Conservation (phyloP, 2,113 vertebrate genomes). For the Oryzias javanicus region DNA sequence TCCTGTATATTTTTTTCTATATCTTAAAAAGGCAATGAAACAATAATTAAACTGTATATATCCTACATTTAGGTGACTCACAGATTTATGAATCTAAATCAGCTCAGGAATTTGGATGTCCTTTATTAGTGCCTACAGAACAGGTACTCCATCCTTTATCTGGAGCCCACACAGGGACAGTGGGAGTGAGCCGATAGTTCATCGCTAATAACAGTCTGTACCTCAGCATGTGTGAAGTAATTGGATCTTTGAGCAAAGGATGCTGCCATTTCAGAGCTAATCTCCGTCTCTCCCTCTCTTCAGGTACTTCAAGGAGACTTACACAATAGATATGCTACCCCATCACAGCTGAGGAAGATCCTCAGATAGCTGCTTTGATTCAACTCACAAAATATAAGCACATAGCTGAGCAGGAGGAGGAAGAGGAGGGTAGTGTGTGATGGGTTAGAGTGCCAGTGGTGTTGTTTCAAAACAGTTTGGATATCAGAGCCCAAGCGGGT, state of each 20-base stretch:
- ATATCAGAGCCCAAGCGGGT: constrained; percentile 74
- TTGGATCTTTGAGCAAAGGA: neutral
- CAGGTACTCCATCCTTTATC: constrained; percentile 9
- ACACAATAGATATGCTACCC: neutral
- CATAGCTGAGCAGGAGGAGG: constrained; percentile 10
- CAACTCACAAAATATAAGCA: neutral
- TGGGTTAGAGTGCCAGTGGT: constrained; percentile 10
- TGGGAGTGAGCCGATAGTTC: neutral
- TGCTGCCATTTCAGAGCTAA: constrained; percentile 15
- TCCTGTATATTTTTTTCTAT: no score
- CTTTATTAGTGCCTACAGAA: constrained; percentile 15
- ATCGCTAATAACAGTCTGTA: neutral
- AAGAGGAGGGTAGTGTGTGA: constrained; percentile 10
- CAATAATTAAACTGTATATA: no score
- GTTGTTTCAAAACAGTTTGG: constrained; percentile 67
- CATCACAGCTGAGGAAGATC: neutral
- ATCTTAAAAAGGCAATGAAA: no score
- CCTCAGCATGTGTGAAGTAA: neutral
- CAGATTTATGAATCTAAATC: no score
- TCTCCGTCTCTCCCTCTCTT: constrained; percentile 1
- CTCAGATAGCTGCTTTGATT: neutral
- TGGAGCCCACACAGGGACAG: constrained; percentile 16
- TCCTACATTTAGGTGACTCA: no score
- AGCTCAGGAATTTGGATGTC: neutral
- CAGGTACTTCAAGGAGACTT: neutral